A percentile compares a stretch with the other conserved stretches of the same genome.
These are phyloP conservation scores for Crypturellus tataupa DNA, from an alignment of 2,797 vertebrate species.

Conservation along the genomic window DNA sequence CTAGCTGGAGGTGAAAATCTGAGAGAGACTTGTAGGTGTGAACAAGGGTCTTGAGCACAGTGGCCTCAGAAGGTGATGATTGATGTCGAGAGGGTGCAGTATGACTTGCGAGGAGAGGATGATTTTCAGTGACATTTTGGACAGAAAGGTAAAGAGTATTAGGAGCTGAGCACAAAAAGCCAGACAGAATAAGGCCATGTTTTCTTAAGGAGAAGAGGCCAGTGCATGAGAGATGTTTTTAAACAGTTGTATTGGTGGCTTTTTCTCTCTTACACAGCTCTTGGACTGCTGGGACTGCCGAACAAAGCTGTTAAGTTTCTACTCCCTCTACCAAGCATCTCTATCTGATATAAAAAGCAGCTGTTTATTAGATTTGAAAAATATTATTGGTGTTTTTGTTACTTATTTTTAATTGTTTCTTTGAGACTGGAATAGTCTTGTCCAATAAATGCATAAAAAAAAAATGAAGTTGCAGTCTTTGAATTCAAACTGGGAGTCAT, in stretches of 20 bases:
- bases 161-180: background rate
- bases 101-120: background rate
- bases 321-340: background rate
- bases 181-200: background rate
- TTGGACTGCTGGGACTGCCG: background rate
- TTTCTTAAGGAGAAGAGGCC: background rate
- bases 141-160: background rate
- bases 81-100: background rate
- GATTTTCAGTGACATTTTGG: constrained; percentile 15
- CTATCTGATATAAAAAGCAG: background rate
- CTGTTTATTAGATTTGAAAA: background rate
- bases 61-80: background rate
- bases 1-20: background rate
- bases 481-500: constrained; percentile 21
- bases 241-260: background rate
- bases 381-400: background rate
- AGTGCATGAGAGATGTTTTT: background rate
- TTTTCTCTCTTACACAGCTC: background rate
- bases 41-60: background rate
- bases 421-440: constrained; percentile 2
- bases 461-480: background rate
- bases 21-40: background rate
- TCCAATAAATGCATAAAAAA: background rate
- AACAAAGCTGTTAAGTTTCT: background rate
- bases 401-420: background rate